These are phyloP conservation scores for Spilogale gracilis DNA, from an alignment of 2,113 vertebrate genomes.

Conservation along the genomic window DNA sequence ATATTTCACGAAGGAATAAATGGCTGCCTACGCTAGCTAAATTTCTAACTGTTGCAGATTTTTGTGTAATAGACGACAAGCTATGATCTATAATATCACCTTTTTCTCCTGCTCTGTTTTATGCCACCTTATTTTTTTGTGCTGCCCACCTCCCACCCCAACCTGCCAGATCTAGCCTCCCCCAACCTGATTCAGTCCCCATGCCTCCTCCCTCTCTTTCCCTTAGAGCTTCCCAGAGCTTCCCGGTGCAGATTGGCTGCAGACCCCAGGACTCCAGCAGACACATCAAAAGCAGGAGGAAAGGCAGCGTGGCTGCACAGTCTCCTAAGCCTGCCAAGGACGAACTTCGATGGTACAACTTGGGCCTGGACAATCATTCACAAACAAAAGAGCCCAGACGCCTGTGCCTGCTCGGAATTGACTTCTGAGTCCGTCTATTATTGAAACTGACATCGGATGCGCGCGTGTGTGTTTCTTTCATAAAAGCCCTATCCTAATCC, in stretches of 20 bases:
- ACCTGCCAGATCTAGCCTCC: neutral
- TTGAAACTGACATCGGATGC: conserved; percentile 51
- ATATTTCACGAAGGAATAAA: neutral
- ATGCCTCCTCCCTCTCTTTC: accelerated
- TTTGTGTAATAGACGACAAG: neutral
- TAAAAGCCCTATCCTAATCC: conserved; percentile 65
- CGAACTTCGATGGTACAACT: neutral
- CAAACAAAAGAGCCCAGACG: neutral
- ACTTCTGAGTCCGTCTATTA: conserved; percentile 56
- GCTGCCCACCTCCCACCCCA: too few species aligned
- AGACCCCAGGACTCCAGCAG: neutral
- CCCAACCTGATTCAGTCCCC: neutral
- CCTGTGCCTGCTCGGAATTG: neutral
- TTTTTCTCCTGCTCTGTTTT: neutral
- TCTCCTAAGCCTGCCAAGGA: neutral
- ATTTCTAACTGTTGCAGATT: neutral
- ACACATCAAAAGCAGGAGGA: neutral
- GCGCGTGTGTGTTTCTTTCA: conserved; percentile 43
- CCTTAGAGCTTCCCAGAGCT: neutral
- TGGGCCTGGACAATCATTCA: neutral
- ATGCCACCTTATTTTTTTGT: neutral
- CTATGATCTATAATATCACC: accelerated
- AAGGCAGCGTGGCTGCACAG: neutral
- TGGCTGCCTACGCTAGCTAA: too few species aligned
- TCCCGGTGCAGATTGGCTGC: neutral